Conservation (phyloP, 2,797 vertebrate species). For the Hyperoplus lanceolatus region DNA sequence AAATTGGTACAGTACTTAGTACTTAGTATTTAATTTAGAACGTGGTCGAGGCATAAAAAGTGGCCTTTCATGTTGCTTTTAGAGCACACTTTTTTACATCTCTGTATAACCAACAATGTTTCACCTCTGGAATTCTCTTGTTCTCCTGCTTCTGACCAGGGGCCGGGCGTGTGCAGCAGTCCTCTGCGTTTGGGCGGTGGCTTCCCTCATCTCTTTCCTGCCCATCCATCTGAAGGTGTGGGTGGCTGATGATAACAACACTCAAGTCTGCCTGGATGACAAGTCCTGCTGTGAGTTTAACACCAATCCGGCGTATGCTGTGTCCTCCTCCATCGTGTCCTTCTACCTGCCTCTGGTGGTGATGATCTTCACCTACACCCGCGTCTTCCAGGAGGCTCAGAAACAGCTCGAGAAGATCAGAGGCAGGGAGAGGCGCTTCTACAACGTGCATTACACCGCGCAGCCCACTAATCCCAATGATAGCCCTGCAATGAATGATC, state of each 20-base stretch:
- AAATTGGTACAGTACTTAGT: too few species aligned
- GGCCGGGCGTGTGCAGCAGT: conserved; percentile 90
- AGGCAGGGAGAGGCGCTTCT: conserved; percentile 89
- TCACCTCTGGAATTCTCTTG: not conserved
- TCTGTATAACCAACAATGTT: not conserved
- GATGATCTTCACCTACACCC: conserved; percentile 95
- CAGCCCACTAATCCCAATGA: conserved; percentile 55
- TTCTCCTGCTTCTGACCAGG: conserved; percentile 85
- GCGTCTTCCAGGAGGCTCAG: conserved; percentile 95
- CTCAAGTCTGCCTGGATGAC: conserved; percentile 79
- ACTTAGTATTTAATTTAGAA: too few species aligned
- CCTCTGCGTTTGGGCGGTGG: conserved; percentile 93
- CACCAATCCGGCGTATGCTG: conserved; percentile 91
- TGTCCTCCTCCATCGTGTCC: conserved; percentile 95
- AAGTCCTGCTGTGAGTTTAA: conserved; percentile 93
- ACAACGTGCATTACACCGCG: conserved; percentile 75
- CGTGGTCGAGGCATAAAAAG: too few species aligned
- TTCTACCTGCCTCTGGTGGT: conserved; percentile 95
- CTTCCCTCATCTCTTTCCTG: conserved; percentile 95
- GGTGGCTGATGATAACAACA: conserved; percentile 69
- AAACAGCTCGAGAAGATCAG: conserved; percentile 95
- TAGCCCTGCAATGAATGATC: conserved; percentile 54
- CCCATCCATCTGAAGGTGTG: conserved; percentile 96
- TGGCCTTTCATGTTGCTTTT: not conserved
- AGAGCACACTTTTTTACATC: not conserved